Conservation (phyloP, 2,888 invertebrate species). For the Nematopogon swammerdamellus region DNA sequence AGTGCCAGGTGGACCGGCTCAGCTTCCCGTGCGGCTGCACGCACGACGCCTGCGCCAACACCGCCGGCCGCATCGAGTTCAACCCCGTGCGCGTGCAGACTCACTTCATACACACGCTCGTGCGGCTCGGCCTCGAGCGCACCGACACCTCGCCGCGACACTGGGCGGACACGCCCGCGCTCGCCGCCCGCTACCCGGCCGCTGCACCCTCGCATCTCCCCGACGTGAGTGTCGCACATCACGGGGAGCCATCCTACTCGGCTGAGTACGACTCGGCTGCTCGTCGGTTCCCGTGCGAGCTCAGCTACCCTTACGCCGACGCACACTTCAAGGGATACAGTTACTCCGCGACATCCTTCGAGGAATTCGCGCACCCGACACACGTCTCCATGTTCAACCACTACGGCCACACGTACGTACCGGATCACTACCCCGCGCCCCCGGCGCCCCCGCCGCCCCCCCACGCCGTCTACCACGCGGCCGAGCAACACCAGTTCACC, state of each 20-base stretch:
- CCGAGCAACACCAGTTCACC: too few relatives aligned
- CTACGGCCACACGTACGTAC: slow-evolving; percentile 45
- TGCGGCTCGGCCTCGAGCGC: slow-evolving; percentile 88
- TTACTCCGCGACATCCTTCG: slow-evolving; percentile 48
- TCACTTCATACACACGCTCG: slow-evolving; percentile 95
- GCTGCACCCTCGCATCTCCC: slow-evolving; percentile 55
- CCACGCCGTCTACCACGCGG: too few relatives aligned
- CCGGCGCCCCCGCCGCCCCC: too few relatives aligned
- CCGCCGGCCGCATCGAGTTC: slow-evolving; percentile 91
- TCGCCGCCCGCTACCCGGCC: slow-evolving; percentile 58
- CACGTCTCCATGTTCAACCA: slow-evolving; percentile 50
- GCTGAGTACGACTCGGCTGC: slow-evolving; percentile 11
- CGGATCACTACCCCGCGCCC: slow-evolving; percentile 17
- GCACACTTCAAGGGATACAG: slow-evolving; percentile 38
- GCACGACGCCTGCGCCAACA: slow-evolving; percentile 90
- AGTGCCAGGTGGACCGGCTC: slow-evolving; percentile 95
- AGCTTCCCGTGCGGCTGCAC: slow-evolving; percentile 97
- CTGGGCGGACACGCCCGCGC: too few relatives aligned
- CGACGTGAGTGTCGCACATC: slow-evolving; percentile 13
- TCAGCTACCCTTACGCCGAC: slow-evolving; percentile 42
- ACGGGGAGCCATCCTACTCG: slow-evolving; percentile 13
- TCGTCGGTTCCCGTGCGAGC: slow-evolving; percentile 44
- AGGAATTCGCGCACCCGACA: slow-evolving; percentile 52
- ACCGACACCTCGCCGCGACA: slow-evolving; percentile 19
- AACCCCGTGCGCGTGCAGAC: slow-evolving; percentile 93